These are phyloP conservation scores for Prietella phreatophila DNA, from an alignment of 2,113 vertebrate species.

Conservation along the genomic window DNA sequence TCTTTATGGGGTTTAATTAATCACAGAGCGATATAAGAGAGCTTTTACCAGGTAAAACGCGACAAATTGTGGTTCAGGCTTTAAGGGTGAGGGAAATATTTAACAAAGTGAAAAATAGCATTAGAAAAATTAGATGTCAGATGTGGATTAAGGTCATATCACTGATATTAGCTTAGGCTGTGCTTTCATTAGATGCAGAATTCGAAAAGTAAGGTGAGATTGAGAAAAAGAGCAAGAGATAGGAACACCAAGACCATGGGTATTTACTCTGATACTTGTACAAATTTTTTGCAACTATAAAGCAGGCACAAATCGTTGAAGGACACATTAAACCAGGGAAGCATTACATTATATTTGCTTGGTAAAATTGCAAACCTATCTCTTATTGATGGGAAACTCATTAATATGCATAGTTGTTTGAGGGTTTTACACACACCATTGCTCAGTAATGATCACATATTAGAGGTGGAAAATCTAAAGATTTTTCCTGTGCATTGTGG, in stretches of 20 bases:
- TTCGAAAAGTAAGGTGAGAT: not conserved
- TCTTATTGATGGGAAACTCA: not conserved
- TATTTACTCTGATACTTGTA: slow-evolving; percentile 46
- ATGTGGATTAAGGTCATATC: slow-evolving; percentile 39
- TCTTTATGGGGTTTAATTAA: slow-evolving; percentile 30
- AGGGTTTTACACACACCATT: slow-evolving; percentile 25
- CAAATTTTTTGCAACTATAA: slow-evolving; percentile 1
- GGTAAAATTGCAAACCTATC: slow-evolving; percentile 24
- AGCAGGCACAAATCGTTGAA: slow-evolving; percentile 22
- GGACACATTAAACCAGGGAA: slow-evolving; percentile 40
- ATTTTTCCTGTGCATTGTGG: not conserved
- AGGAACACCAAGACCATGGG: slow-evolving; percentile 2
- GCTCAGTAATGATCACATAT: slow-evolving; percentile 14
- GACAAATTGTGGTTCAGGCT: not conserved
- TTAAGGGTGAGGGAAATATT: not conserved
- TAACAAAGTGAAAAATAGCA: slow-evolving; percentile 5
- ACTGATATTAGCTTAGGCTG: slow-evolving; percentile 6
- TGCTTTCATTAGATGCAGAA: slow-evolving; percentile 30
- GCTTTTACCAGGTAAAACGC: slow-evolving; percentile 17
- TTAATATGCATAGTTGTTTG: slow-evolving; percentile 21
- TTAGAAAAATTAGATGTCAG: slow-evolving; percentile 21
- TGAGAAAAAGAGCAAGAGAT: not conserved
- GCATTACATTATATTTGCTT: not conserved
- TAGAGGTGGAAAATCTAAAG: slow-evolving; percentile 8
- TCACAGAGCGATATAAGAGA: not conserved